Evolutionary conservation across 2,888 invertebrate genomes (phyloP).

Genomic region (Epistrophe grossulariae): DNA sequence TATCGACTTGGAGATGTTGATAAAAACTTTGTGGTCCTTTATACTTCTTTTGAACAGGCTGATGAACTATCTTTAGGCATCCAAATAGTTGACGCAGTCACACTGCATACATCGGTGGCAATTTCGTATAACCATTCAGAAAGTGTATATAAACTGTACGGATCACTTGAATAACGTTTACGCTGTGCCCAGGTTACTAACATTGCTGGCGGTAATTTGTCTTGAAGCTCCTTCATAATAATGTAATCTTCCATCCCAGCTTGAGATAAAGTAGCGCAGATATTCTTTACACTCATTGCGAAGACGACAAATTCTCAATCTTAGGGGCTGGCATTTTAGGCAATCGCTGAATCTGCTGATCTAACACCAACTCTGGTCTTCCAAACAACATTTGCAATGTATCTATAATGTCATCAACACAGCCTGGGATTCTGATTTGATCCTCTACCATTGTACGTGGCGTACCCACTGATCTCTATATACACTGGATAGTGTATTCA

Average conservation of each 20-base stretch:
- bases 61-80: no score
- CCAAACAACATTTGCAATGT: not conserved
- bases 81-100: no score
- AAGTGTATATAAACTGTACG: not conserved
- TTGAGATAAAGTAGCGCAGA: conserved; percentile 45
- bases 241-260: conserved; percentile 48
- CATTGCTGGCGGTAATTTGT: conserved; percentile 59
- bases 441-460: not conserved
- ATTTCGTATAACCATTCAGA: not conserved
- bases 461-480: conserved; percentile 46
- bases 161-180: conserved; percentile 20
- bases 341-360: no score
- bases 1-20: no score
- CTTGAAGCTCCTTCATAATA: conserved; percentile 59
- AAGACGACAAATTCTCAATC: conserved; percentile 46
- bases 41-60: no score
- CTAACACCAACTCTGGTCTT: not conserved
- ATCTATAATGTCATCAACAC: not conserved
- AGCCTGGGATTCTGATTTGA: not conserved
- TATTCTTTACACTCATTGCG: conserved; percentile 54
- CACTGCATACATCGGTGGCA: no score
- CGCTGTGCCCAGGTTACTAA: conserved; percentile 62
- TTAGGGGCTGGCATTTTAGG: conserved; percentile 43
- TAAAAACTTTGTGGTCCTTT: no score
- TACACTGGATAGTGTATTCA: no score